Evolutionary conservation across 1,140 invertebrate species (phyloP).

Genomic region (Hycleus cichorii): DNA sequence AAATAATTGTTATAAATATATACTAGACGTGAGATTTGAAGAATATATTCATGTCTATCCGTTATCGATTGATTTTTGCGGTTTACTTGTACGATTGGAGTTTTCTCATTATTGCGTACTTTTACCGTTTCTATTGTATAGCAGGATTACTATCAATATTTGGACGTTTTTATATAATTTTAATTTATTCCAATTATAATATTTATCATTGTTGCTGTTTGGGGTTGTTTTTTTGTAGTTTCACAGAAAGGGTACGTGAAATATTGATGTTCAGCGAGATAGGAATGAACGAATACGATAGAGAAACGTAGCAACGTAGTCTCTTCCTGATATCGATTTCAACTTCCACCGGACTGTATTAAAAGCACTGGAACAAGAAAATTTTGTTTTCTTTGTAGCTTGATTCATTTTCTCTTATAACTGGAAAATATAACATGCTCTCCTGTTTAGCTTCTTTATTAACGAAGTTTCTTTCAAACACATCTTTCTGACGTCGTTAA

Average conservation of each 20-base stretch:
- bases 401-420: slow-evolving; percentile 18
- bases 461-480: slow-evolving; percentile 8
- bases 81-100: too few species aligned
- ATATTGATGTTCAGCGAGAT: slow-evolving; percentile 1
- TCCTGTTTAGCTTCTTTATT: slow-evolving; percentile 15
- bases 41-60: too few species aligned
- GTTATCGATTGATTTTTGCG: background rate
- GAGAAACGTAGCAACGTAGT: slow-evolving; percentile 3
- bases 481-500: slow-evolving; percentile 1
- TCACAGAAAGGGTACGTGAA: too few species aligned
- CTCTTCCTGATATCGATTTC: slow-evolving; percentile 17
- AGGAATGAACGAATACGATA: background rate
- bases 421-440: slow-evolving; percentile 9
- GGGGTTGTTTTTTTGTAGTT: too few species aligned
- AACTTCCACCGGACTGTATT: slow-evolving; percentile 16
- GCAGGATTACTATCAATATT: too few species aligned
- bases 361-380: slow-evolving; percentile 19
- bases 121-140: too few species aligned
- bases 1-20: too few species aligned
- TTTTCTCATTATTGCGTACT: too few species aligned
- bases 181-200: too few species aligned
- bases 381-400: slow-evolving; percentile 18
- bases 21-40: too few species aligned
- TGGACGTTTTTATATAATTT: too few species aligned
- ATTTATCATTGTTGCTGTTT: too few species aligned